Conservation (phyloP, 37 sponge, comb jelly and placozoan genomes). For the Haliclona indistincta region DNA sequence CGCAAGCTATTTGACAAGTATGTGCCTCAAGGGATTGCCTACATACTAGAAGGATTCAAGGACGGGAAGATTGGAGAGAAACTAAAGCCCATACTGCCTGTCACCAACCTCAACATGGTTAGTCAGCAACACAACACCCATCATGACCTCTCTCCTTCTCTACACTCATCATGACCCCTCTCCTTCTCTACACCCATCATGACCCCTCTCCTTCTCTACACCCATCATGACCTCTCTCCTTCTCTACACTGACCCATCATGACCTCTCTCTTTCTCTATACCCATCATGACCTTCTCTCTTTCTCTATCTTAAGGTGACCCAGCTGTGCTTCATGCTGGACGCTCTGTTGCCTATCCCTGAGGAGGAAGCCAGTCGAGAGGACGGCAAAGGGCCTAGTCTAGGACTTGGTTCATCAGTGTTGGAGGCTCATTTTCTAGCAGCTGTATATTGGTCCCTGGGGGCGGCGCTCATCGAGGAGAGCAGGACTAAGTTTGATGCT, state of each 20-base stretch:
- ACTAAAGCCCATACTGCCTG: constrained; percentile 90
- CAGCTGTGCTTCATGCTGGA: constrained; percentile 88
- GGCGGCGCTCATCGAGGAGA: constrained; percentile 88
- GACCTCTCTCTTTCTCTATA: neutral
- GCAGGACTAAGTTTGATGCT: constrained; percentile 88
- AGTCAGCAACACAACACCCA: neutral
- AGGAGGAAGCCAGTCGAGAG: constrained; percentile 43
- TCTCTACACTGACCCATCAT: neutral
- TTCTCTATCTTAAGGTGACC: constrained; percentile 41
- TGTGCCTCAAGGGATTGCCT: constrained; percentile 74
- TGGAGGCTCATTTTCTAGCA: constrained; percentile 86
- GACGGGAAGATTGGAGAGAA: constrained; percentile 90
- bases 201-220: neutral
- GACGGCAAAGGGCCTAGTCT: constrained; percentile 54
- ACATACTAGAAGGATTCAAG: constrained; percentile 91
- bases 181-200: neutral
- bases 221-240: neutral
- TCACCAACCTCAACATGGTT: constrained; percentile 93
- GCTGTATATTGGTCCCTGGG: constrained; percentile 95
- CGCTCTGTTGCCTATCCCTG: constrained; percentile 73
- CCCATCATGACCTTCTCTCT: neutral
- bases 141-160: neutral
- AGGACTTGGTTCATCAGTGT: constrained; percentile 43
- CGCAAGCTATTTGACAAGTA: constrained; percentile 85
- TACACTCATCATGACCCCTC: neutral